phyloP scores from a whole-genome alignment of 2,888 invertebrate genomes.

The Hydrotaea diabolus region DNA sequence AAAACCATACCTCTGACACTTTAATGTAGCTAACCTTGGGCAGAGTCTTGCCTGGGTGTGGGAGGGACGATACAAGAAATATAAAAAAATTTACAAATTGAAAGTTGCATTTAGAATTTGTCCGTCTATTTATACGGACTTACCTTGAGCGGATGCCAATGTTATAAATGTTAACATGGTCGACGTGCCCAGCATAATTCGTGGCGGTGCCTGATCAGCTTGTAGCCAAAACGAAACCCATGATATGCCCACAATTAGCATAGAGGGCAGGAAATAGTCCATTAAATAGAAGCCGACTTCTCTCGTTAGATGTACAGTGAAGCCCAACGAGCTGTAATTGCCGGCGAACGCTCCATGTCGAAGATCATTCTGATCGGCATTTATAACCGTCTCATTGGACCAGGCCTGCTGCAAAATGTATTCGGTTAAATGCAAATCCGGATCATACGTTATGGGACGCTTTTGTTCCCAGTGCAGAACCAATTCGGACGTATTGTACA shows the following conservation, averaged over 20 bases:
- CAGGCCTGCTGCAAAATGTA: constrained; percentile 87
- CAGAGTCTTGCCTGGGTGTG: constrained; percentile 84
- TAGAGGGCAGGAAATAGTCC: constrained; percentile 94
- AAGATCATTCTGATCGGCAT: constrained; percentile 85
- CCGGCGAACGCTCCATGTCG: constrained; percentile 89
- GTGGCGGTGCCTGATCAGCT: constrained; percentile 91
- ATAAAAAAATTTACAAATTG: no score
- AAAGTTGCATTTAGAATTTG: background rate
- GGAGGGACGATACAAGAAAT: background rate
- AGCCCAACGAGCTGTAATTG: constrained; percentile 90
- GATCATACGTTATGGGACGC: constrained; percentile 88
- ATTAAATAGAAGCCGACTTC: constrained; percentile 93
- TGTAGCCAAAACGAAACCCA: constrained; percentile 96
- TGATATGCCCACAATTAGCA: constrained; percentile 91
- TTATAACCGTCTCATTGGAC: constrained; percentile 87
- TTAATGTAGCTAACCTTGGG: constrained; percentile 95
- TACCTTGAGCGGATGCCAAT: constrained; percentile 89
- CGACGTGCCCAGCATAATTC: constrained; percentile 90
- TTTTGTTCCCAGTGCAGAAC: constrained; percentile 88
- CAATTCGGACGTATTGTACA: constrained; percentile 89
- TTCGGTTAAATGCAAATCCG: constrained; percentile 90
- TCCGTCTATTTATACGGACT: constrained; percentile 2
- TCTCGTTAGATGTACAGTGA: constrained; percentile 89
- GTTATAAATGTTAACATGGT: constrained; percentile 94
- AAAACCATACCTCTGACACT: constrained; percentile 94